Evolutionary conservation across 2,113 vertebrate genomes (phyloP).

Genomic region (Ailuropoda melanoleuca): DNA sequence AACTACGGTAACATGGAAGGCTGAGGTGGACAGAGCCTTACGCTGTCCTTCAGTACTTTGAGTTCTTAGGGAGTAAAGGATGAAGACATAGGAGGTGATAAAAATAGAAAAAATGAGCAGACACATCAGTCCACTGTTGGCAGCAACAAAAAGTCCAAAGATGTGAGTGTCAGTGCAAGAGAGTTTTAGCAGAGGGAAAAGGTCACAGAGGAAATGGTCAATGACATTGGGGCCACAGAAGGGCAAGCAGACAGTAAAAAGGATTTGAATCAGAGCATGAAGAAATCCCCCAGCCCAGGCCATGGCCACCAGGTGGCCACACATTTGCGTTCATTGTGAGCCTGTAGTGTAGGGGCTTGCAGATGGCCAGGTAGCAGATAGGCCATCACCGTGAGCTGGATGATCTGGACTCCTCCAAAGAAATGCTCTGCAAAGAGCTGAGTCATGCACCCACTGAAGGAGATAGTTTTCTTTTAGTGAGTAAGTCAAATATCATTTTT

Average conservation of each 20-base stretch:
- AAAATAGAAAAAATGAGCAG: slow-evolving; percentile 58
- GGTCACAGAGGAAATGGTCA: slow-evolving; percentile 64
- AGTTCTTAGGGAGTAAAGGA: slow-evolving; percentile 45
- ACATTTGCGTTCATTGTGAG: slow-evolving; percentile 18
- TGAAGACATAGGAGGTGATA: neutral
- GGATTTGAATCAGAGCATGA: slow-evolving; percentile 54
- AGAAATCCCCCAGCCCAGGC: slow-evolving; percentile 13
- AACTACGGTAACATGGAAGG: neutral
- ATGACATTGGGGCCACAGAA: slow-evolving; percentile 59
- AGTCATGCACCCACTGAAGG: slow-evolving; percentile 47
- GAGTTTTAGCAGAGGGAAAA: slow-evolving; percentile 43
- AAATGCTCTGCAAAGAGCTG: slow-evolving; percentile 66
- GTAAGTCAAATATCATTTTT: slow-evolving; percentile 47
- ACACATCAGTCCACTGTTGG: slow-evolving; percentile 59
- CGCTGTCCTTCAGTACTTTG: neutral
- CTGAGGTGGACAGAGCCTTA: slow-evolving; percentile 17
- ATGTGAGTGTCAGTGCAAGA: slow-evolving; percentile 27
- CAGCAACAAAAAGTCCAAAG: slow-evolving; percentile 39
- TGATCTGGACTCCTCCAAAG: slow-evolving; percentile 48
- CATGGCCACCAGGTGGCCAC: neutral
- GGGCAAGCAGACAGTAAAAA: slow-evolving; percentile 31
- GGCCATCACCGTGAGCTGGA: slow-evolving; percentile 52
- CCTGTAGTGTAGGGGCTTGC: slow-evolving; percentile 35
- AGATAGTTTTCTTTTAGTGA: slow-evolving; percentile 34
- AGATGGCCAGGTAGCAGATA: slow-evolving; percentile 40